Conservation (phyloP, 2,113 vertebrate genomes). For the Mustela lutreola region DNA sequence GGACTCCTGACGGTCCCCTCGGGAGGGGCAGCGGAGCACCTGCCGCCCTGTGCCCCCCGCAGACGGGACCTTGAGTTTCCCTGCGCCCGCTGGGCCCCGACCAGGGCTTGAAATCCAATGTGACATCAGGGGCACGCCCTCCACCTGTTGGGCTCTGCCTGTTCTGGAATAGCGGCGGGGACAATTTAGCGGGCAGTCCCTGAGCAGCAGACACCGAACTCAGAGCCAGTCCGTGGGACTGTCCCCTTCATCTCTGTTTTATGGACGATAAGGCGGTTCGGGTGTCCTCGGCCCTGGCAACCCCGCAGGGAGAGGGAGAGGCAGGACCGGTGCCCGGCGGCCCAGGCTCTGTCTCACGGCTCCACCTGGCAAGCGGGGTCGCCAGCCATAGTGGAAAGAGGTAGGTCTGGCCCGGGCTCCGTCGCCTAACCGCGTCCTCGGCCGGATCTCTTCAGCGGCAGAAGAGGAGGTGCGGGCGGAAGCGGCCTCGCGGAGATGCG, state of each 20-base stretch:
- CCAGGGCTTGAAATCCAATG: background rate
- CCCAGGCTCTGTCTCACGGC: background rate
- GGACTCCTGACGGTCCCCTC: background rate
- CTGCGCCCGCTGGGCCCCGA: background rate
- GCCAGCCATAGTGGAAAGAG: background rate
- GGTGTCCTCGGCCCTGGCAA: too few species aligned
- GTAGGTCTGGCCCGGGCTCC: background rate
- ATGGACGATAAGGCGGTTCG: background rate
- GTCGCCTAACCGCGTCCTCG: rapidly evolving
- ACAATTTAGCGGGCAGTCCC: rapidly evolving
- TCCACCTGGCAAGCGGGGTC: rapidly evolving
- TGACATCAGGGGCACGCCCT: rapidly evolving
- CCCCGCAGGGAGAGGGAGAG: background rate
- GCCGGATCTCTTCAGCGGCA: background rate
- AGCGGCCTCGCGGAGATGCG: background rate
- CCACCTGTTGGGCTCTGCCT: background rate
- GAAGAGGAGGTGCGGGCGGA: background rate
- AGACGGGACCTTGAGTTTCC: background rate
- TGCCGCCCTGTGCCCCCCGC: rapidly evolving
- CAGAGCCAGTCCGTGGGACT: rapidly evolving
- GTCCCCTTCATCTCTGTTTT: background rate
- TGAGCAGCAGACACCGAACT: background rate
- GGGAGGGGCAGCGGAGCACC: rapidly evolving
- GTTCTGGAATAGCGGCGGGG: background rate
- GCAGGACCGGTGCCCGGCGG: background rate